Conservation (phyloP, 2,888 invertebrate genomes). For the Drosophila falleni region DNA sequence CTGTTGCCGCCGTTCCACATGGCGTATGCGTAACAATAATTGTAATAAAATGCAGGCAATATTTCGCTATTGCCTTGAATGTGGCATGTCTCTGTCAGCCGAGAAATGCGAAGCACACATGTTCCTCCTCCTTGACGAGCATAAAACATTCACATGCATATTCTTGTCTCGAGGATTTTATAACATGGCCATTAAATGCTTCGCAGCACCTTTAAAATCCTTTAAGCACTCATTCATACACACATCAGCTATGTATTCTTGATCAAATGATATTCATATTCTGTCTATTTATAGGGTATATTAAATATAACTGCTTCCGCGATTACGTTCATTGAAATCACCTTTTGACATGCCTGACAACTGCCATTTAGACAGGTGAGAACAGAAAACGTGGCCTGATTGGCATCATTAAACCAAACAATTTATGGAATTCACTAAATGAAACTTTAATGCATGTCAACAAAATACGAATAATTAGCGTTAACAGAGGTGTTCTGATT, state of each 20-base stretch:
- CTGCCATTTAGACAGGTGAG: conserved; percentile 28
- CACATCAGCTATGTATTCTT: conserved; percentile 7
- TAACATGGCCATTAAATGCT: conserved; percentile 24
- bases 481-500: conserved; percentile 13
- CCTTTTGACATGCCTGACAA: conserved; percentile 13
- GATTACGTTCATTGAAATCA: conserved; percentile 7
- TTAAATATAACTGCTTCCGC: neutral
- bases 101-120: conserved; percentile 17
- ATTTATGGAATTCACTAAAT: conserved; percentile 6
- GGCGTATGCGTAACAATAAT: conserved; percentile 79
- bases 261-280: conserved; percentile 19
- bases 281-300: conserved; percentile 10
- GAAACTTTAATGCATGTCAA: conserved; percentile 2
- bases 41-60: conserved; percentile 64
- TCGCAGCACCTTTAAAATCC: conserved; percentile 16
- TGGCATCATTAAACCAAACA: conserved; percentile 23
- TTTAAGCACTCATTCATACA: conserved; percentile 4
- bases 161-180: conserved; percentile 15
- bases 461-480: conserved; percentile 8
- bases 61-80: conserved; percentile 48
- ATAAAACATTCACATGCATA: conserved; percentile 28
- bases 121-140: conserved; percentile 14
- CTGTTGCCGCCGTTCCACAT: conserved; percentile 57
- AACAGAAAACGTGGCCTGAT: conserved; percentile 29
- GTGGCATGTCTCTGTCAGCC: conserved; percentile 10